Conservation (phyloP, 2,797 vertebrate species). For the Centropyge bicolor region DNA sequence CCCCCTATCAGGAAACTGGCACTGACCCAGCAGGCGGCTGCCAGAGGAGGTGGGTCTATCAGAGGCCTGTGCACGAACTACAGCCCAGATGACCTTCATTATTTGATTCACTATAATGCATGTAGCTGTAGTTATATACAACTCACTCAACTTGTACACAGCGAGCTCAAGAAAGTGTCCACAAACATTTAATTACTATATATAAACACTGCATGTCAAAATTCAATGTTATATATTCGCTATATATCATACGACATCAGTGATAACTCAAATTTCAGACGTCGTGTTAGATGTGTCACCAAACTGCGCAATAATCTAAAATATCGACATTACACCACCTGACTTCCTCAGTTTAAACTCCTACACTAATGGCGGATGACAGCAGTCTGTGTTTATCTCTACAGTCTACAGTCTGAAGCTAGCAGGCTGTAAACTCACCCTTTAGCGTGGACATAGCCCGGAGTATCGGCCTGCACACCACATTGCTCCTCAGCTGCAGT, state of each 20-base stretch:
- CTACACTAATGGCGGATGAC: neutral
- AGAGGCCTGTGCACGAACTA: slow-evolving; percentile 51
- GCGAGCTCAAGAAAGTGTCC: neutral
- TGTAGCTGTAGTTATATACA: neutral
- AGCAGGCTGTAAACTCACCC: slow-evolving; percentile 58
- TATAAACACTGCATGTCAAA: neutral
- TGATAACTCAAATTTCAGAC: neutral
- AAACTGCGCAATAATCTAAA: slow-evolving; percentile 20
- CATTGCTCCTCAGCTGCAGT: slow-evolving; percentile 42
- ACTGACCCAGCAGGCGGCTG: slow-evolving; percentile 50
- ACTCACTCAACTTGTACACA: neutral
- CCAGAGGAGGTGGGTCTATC: slow-evolving; percentile 74
- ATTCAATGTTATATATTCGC: neutral
- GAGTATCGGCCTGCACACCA: slow-evolving; percentile 24
- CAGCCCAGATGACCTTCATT: slow-evolving; percentile 82
- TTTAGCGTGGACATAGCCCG: slow-evolving; percentile 61
- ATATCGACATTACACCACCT: neutral
- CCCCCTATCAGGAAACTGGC: slow-evolving; percentile 62
- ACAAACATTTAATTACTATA: neutral
- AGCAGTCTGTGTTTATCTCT: no score
- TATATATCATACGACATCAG: neutral
- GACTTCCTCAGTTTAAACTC: no score
- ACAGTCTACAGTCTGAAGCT: neutral
- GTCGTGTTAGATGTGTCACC: accelerated
- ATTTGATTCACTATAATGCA: neutral